Base-by-base conservation (phyloP, 1,140 invertebrate species). In the Magallana ariakensis region DNA sequence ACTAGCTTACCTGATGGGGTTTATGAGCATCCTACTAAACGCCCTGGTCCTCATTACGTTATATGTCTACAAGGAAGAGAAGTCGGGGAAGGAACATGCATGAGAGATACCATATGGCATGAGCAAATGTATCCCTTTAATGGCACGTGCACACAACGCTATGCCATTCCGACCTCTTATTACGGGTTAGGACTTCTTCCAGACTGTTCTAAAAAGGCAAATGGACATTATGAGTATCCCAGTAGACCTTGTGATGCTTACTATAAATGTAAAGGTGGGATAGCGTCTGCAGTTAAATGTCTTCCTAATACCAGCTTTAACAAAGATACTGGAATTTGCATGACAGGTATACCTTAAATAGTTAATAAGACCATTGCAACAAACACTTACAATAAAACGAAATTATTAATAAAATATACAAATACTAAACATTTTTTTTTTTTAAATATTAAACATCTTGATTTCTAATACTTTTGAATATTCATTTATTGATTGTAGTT, bases 21-120 rank as follows among this genome's bases (percentile, higher is more conserved):
- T 11, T 22, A 70, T 19, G 62, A 70, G 11, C 22, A 70, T 70
- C 62, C 62, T 7, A 22, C 26, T 19, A 70, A 70, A 10, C 22
- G 62, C 11, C 62, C 62, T 22, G 62, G 62, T 70, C 62, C 62
- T 6, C 26, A 70, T 70, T 70, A 70, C 19, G 62, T 70, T 22
- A n/a, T 19, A 11, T 70, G 62, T 70, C 19, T 70, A 8, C 62
- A 70, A 33, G 62, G 26, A 70, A 70, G 62, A 11, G 10, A 22
- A 11, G 10, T 70, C 5, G 16, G 1, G 16, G 22, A 70, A n/a
- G 62, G 62, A 70, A 10, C 62, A 26, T 70, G 62, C 22, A n/a
- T 22, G 10, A 26, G n/a, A 10, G 62, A 70, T 22, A 70, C 6
- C n/a, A 8, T 22, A 26, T 70, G 62, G 62, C n/a, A 26, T 8